Conservation (phyloP, 2,797 vertebrate genomes). For the Morelia viridis region DNA sequence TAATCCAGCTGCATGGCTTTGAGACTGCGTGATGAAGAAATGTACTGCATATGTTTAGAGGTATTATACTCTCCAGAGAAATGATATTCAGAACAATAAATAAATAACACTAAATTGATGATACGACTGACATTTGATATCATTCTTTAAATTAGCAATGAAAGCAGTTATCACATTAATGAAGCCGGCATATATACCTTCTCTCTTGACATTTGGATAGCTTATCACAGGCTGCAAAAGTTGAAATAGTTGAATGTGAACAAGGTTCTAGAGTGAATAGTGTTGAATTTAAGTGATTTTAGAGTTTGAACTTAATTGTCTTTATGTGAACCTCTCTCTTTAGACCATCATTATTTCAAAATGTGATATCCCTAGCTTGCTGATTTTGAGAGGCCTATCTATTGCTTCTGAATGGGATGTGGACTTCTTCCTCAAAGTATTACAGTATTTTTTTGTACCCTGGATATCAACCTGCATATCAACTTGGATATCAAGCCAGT, state of each 20-base stretch:
- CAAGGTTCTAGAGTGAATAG: background rate
- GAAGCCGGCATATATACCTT: background rate
- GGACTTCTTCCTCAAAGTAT: background rate
- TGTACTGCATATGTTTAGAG: background rate
- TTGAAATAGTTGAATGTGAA: background rate
- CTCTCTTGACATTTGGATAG: background rate
- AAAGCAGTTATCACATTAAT: background rate
- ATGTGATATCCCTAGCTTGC: background rate
- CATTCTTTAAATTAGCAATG: slow-evolving; percentile 8
- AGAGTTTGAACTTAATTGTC: background rate
- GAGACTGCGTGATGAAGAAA: background rate
- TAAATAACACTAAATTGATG: background rate
- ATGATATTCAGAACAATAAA: background rate
- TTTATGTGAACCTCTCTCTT: too few species aligned
- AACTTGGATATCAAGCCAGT: too few species aligned
- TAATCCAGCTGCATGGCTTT: background rate
- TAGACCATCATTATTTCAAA: background rate
- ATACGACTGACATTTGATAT: background rate
- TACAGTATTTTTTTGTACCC: too few species aligned
- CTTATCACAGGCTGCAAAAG: background rate
- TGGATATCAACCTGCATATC: too few species aligned
- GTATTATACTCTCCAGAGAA: background rate
- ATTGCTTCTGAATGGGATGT: background rate
- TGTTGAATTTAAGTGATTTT: background rate
- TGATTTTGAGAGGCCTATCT: background rate